Evolutionary conservation across 2,888 invertebrate species (phyloP), one percentile per base, ranked within the genome.

Genomic region (Polyommatus iphigenia): DNA sequence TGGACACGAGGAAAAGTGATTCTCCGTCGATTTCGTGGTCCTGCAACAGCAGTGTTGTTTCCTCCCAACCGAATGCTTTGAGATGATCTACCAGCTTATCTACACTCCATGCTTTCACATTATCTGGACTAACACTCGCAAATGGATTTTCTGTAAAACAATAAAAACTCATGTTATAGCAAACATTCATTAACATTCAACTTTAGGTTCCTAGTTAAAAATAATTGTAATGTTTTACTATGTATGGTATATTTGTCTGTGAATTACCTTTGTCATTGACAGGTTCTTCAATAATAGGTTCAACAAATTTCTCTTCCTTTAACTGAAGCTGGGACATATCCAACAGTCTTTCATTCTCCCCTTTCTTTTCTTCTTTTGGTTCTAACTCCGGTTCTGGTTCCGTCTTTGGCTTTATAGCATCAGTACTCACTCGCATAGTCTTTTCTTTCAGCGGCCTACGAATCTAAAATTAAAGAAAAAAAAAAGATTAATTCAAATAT

Each of bases 11-110:
- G 54, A 89, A 88, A 1, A 93, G 78, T 0, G 92, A 91, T 77
- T 93, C 92, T 0, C 93, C 93, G 10, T 93, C 93, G 0, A 93
- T 90, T 80, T 93, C 93, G 78, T 93, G 91, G n/a, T 92, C 93
- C 78, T 85, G 85, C 13, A 93, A 83, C 0, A 88, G 84, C 1
- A 88, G 82, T 0, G 90, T 88, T 0, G 92, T 90, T 41, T 92
- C 90, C 0, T 82, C 82, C 93, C 93, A 93, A 2, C 86, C 83
- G 81, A 82, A 85, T 79, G 89, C 87, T 0, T 85, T 80, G 1
- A 93, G 85, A 78, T 91, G 87, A 0, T 82, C 78, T 10, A 87
- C 82, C 75, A 93, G 80, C 67, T 92, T 83, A 0, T 88, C 86
- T 1, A 89, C 93, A 87, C 90, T 90, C 93, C 93, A 93, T 7